A percentile compares a stretch with the other conserved stretches of the same genome.
These are phyloP conservation scores for Coptotermes formosanus DNA, from an alignment of 1,140 invertebrate species.

Conservation along the genomic window DNA sequence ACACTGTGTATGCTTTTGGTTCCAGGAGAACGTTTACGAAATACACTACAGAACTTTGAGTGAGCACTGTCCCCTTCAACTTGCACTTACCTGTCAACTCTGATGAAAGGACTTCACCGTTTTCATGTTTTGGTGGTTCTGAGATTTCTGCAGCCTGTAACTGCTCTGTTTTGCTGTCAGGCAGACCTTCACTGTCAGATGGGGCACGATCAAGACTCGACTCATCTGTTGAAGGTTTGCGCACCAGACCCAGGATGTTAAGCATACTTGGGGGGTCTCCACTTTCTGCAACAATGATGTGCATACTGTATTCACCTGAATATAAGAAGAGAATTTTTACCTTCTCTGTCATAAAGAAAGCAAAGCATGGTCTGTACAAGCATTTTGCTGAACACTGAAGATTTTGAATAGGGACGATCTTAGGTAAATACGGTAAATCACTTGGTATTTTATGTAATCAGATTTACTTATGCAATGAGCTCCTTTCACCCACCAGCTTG, in stretches of 20 bases:
- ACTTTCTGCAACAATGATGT: not conserved
- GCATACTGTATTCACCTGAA: not conserved
- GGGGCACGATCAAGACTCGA: conserved; percentile 31
- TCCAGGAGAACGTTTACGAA: no score
- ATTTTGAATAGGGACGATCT: not conserved
- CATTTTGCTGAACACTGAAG: no score
- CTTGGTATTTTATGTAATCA: not conserved
- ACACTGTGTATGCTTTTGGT: no score
- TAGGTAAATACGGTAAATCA: not conserved
- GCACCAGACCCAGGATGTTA: conserved; percentile 54
- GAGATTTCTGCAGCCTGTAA: conserved; percentile 4
- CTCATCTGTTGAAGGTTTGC: conserved; percentile 41
- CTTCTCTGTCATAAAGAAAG: not conserved
- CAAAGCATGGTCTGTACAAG: not conserved
- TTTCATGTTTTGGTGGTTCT: conserved; percentile 37
- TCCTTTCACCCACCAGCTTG: not conserved
- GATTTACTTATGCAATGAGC: not conserved
- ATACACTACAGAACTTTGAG: no score
- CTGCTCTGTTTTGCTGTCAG: not conserved
- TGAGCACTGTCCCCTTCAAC: not conserved
- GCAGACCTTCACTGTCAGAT: conserved; percentile 28
- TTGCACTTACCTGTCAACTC: not conserved
- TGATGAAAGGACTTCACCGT: not conserved
- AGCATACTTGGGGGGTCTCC: conserved; percentile 51
- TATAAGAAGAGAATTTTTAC: not conserved